Evolutionary conservation across 1,140 invertebrate genomes (phyloP).

Genomic region (Diorhabda sublineata): DNA sequence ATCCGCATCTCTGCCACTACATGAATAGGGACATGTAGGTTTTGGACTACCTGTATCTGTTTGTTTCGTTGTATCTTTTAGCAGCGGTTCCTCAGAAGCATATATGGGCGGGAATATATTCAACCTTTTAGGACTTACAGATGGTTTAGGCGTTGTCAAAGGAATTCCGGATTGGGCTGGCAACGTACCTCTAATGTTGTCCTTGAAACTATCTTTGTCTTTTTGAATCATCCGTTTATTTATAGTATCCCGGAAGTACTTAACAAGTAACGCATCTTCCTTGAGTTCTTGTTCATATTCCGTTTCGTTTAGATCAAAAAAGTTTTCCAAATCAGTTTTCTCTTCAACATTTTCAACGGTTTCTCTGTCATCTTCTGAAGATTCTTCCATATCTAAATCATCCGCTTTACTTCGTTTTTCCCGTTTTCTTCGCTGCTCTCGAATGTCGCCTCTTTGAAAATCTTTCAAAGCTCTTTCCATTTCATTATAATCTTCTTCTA

Average conservation of each 20-base stretch:
- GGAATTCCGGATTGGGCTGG: constrained; percentile 26
- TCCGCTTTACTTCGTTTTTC: not conserved
- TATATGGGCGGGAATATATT: constrained; percentile 17
- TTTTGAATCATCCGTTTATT: not conserved
- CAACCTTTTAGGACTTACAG: constrained; percentile 19
- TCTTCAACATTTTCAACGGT: constrained; percentile 12
- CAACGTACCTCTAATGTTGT: constrained; percentile 4
- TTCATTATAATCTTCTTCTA: constrained; percentile 13
- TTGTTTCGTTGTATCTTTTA: not conserved
- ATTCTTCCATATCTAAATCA: not conserved
- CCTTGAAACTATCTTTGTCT: not conserved
- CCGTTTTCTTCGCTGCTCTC: constrained; percentile 10
- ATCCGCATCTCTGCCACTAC: not conserved
- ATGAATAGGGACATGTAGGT: not conserved
- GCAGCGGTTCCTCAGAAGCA: constrained; percentile 4
- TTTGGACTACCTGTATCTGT: not conserved
- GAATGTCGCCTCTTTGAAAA: constrained; percentile 7
- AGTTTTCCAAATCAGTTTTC: constrained; percentile 6
- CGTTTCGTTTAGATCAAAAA: not conserved
- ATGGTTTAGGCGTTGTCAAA: constrained; percentile 25
- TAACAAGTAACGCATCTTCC: constrained; percentile 2
- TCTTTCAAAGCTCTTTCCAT: constrained; percentile 15
- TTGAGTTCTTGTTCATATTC: constrained; percentile 11
- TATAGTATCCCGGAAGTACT: constrained; percentile 6
- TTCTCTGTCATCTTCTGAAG: constrained; percentile 5